phyloP scores from a whole-genome alignment of 2,888 invertebrate genomes.

The Ypsolopha scabrella region DNA sequence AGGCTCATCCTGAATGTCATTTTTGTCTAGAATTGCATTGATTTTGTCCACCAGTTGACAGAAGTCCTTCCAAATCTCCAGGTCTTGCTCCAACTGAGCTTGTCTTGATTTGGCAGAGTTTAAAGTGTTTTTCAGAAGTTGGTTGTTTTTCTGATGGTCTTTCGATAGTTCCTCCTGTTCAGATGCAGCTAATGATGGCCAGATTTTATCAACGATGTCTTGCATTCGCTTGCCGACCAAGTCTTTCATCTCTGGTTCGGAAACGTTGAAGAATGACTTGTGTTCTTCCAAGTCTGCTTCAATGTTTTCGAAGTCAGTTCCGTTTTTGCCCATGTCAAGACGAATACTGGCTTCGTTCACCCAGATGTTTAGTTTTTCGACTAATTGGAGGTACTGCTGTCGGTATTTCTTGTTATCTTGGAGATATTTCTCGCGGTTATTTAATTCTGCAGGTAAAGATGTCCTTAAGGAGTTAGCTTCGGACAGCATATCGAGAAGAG shows the following conservation, averaged over 20 bases:
- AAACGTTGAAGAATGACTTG: constrained; percentile 83
- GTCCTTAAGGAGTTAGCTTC: constrained; percentile 84
- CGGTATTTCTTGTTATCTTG: constrained; percentile 82
- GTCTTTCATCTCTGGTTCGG: constrained; percentile 82
- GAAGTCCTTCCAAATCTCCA: constrained; percentile 89
- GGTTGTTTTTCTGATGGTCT: constrained; percentile 85
- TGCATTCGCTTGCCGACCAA: constrained; percentile 85
- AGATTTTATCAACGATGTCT: constrained; percentile 87
- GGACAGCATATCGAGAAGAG: constrained; percentile 85
- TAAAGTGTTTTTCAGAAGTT: constrained; percentile 83
- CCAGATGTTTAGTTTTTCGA: constrained; percentile 85
- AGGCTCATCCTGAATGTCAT: constrained; percentile 82
- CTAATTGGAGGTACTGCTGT: constrained; percentile 80
- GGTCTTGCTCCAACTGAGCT: constrained; percentile 83
- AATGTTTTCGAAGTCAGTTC: constrained; percentile 90
- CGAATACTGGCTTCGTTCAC: constrained; percentile 85
- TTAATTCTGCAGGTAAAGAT: constrained; percentile 83
- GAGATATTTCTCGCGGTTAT: constrained; percentile 84
- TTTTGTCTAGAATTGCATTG: constrained; percentile 78
- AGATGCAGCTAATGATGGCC: constrained; percentile 83
- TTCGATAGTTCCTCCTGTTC: constrained; percentile 88
- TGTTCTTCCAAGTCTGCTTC: constrained; percentile 87
- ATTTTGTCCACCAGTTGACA: constrained; percentile 83
- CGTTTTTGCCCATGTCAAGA: constrained; percentile 82
- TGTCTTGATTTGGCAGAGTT: constrained; percentile 86